Evolutionary conservation across 2,888 invertebrate genomes (phyloP).

Genomic region (Hirtodrosophila cameraria): DNA sequence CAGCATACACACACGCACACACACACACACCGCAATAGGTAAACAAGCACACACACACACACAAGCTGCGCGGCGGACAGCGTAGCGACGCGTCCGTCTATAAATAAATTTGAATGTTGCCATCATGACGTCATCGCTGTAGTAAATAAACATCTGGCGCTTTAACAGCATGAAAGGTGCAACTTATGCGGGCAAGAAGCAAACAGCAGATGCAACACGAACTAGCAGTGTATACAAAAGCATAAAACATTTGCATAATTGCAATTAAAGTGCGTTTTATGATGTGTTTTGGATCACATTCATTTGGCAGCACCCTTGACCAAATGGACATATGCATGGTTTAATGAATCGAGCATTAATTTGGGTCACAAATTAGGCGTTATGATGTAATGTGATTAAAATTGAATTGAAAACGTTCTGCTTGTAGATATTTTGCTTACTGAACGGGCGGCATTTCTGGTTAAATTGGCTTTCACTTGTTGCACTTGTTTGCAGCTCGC

Average conservation of each 20-base stretch:
- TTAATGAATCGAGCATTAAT: slow-evolving; percentile 23
- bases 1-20: slow-evolving; percentile 12
- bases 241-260: slow-evolving; percentile 29
- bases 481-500: slow-evolving; percentile 65
- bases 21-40: slow-evolving; percentile 24
- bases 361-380: slow-evolving; percentile 36
- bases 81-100: slow-evolving; percentile 57
- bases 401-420: slow-evolving; percentile 33
- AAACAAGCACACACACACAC: slow-evolving; percentile 49
- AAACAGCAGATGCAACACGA: slow-evolving; percentile 9
- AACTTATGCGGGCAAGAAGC: slow-evolving; percentile 39
- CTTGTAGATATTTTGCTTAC: slow-evolving; percentile 64
- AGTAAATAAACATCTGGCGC: slow-evolving; percentile 75
- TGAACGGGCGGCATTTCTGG: slow-evolving; percentile 72
- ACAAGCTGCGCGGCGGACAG: slow-evolving; percentile 16
- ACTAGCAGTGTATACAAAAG: slow-evolving; percentile 1
- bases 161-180: slow-evolving; percentile 49
- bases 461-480: slow-evolving; percentile 69
- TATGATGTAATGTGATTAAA: slow-evolving; percentile 54
- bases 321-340: no score
- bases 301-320: slow-evolving; percentile 24
- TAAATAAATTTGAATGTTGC: slow-evolving; percentile 66
- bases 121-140: slow-evolving; percentile 75
- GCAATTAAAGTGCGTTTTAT: slow-evolving; percentile 13
- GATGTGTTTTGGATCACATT: slow-evolving; percentile 11